Percentiles rank a stretch among this genome's conserved stretches.
Conservation (phyloP, 2,113 vertebrate genomes). For the Bos javanicus region DNA sequence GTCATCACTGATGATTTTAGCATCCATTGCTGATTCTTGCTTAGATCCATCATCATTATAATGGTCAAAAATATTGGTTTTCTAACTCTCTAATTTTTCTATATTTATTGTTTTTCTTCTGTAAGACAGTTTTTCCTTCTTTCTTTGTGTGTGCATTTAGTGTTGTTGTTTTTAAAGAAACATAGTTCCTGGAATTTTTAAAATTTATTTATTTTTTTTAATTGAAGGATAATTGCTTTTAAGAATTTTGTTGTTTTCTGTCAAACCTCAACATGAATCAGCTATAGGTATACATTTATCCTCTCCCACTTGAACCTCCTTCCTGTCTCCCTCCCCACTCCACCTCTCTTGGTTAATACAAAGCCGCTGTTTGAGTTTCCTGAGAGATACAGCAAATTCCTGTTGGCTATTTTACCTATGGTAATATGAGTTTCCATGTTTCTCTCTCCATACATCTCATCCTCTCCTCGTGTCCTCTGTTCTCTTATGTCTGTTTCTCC, state of each 20-base stretch:
- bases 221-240: neutral
- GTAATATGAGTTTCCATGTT: neutral
- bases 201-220: neutral
- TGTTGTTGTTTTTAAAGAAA: neutral
- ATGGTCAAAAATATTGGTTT: neutral
- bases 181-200: neutral
- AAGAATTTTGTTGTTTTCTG: neutral
- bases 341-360: neutral
- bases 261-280: neutral
- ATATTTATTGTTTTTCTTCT: neutral
- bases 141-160: neutral
- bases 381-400: neutral
- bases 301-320: neutral
- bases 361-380: neutral
- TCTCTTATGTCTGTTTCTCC: neutral
- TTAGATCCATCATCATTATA: neutral
- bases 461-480: neutral
- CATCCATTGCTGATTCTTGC: neutral
- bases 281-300: neutral
- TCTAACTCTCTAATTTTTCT: neutral
- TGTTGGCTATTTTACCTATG: neutral
- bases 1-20: neutral
- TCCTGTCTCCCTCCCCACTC: neutral
- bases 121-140: neutral
- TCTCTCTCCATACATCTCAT: neutral